Evolutionary conservation across 2,113 vertebrate genomes (phyloP).

Genomic region (Dicaeum eximium): DNA sequence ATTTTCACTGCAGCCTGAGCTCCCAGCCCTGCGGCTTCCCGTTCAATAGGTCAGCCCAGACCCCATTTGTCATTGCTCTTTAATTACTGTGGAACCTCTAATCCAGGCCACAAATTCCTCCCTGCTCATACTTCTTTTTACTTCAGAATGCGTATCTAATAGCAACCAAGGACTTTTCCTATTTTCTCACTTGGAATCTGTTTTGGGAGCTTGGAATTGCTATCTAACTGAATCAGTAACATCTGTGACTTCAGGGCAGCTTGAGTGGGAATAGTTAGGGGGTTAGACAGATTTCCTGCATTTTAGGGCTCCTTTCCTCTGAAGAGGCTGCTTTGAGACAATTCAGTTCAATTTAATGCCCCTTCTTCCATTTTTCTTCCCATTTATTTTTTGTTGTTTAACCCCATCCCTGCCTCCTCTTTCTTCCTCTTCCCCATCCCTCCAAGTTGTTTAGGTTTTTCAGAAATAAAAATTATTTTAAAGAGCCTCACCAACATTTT

Average conservation of each 20-base stretch:
- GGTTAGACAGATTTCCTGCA: conserved; percentile 79
- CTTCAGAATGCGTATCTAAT: conserved; percentile 79
- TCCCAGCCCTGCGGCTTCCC: not conserved
- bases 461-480: conserved; percentile 58
- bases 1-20: not conserved
- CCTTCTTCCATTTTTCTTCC: conserved; percentile 15
- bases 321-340: conserved; percentile 56
- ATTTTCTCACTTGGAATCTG: conserved; percentile 80
- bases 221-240: conserved; percentile 80
- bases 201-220: conserved; percentile 76
- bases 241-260: conserved; percentile 78
- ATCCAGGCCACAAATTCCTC: conserved; percentile 77
- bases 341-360: conserved; percentile 42
- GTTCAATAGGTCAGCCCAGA: conserved; percentile 25
- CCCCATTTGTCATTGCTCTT: conserved; percentile 48
- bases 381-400: not conserved
- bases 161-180: conserved; percentile 77
- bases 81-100: conserved; percentile 73
- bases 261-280: conserved; percentile 63
- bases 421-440: not conserved
- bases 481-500: conserved; percentile 43
- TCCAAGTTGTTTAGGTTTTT: conserved; percentile 26
- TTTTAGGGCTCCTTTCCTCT: conserved; percentile 60
- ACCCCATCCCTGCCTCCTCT: not conserved
- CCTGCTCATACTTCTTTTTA: conserved; percentile 64